phyloP scores from a whole-genome alignment of 2,113 vertebrate species.

The Mystacornis crossleyi region DNA sequence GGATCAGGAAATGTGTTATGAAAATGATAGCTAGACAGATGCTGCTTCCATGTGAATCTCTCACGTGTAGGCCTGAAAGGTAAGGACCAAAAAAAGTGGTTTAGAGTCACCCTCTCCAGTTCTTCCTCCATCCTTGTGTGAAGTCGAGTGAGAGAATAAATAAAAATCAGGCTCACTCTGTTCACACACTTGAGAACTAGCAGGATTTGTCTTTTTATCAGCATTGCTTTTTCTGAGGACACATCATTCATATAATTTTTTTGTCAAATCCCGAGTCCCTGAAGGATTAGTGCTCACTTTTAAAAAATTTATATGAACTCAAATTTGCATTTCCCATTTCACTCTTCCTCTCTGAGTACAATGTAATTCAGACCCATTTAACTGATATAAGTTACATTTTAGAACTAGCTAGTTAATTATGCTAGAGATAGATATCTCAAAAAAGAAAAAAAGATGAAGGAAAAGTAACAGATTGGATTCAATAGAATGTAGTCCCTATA shows the following conservation, averaged over 20 bases:
- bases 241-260: not conserved
- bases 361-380: constrained; percentile 4
- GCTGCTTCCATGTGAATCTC: not conserved
- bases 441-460: not conserved
- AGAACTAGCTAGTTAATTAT: constrained; percentile 33
- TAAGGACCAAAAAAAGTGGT: not conserved
- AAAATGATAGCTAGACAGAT: not conserved
- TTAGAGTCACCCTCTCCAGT: not conserved
- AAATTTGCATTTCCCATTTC: constrained; percentile 42
- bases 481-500: not conserved
- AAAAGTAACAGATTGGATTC: not conserved
- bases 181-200: not conserved
- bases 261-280: not conserved
- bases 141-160: not conserved
- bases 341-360: not conserved
- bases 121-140: not conserved
- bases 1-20: not conserved
- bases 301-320: constrained; percentile 16
- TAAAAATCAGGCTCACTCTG: not conserved
- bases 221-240: not conserved
- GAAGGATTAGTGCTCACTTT: constrained; percentile 21
- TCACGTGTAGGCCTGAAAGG: not conserved
- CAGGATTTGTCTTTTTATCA: not conserved
- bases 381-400: constrained; percentile 55
- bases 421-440: not conserved